phyloP scores from a whole-genome alignment of 2,888 invertebrate genomes.

The Willowsia nigromaculata region DNA sequence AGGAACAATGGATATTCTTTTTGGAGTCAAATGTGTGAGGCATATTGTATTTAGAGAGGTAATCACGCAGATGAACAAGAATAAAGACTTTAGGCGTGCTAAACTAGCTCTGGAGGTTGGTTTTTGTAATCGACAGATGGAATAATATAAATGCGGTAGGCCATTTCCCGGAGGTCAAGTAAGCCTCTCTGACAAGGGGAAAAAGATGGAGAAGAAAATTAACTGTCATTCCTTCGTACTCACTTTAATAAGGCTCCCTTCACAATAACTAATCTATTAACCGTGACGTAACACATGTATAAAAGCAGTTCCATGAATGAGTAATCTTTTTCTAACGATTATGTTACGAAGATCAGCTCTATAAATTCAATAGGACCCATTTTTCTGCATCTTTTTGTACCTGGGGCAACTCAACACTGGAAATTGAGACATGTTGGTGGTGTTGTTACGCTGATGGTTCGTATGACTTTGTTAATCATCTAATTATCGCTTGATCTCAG shows the following conservation, averaged over 20 bases:
- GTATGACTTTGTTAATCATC: not conserved
- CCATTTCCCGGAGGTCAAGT: conserved; percentile 76
- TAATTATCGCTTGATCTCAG: not conserved
- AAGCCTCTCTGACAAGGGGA: conserved; percentile 39
- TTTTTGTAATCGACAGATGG: conserved; percentile 72
- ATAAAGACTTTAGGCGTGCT: conserved; percentile 72
- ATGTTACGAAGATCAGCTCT: not conserved
- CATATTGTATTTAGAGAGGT: conserved; percentile 58
- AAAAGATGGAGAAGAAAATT: conserved; percentile 64
- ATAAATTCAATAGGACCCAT: too few species aligned
- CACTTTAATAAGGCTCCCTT: conserved; percentile 44
- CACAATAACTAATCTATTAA: conserved; percentile 66
- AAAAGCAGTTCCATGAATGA: not conserved
- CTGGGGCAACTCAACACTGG: too few species aligned
- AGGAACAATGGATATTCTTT: not conserved
- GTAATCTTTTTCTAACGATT: not conserved
- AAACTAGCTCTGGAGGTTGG: conserved; percentile 71
- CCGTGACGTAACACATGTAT: too few species aligned
- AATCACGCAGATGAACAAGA: conserved; percentile 62
- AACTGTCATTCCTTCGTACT: conserved; percentile 67
- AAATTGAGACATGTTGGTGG: too few species aligned
- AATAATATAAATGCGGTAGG: conserved; percentile 77
- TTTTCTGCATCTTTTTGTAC: too few species aligned
- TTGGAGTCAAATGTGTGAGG: conserved; percentile 12
- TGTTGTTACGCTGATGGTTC: not conserved